Conservation (phyloP, 2,113 vertebrate species). For the Phalacrocorax carbo region DNA sequence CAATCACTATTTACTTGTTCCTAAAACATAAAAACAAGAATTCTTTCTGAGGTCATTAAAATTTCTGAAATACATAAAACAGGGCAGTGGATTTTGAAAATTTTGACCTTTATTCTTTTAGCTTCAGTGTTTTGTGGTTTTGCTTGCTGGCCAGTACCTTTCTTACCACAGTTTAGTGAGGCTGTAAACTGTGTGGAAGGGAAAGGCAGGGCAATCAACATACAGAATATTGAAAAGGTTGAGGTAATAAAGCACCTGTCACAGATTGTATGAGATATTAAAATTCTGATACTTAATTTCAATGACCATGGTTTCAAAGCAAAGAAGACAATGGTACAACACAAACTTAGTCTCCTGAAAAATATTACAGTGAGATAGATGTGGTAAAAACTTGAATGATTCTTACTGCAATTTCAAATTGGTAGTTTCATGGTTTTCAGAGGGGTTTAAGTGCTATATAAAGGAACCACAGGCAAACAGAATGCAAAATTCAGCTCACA, state of each 20-base stretch:
- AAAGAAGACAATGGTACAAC: neutral
- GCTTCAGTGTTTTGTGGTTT: neutral
- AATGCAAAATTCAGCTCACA: neutral
- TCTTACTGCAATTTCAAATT: neutral
- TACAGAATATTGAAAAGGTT: constrained; percentile 46
- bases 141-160: neutral
- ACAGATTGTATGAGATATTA: constrained; percentile 33
- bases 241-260: constrained; percentile 63
- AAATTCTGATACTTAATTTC: constrained; percentile 49
- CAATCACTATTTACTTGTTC: neutral
- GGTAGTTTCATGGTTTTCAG: neutral
- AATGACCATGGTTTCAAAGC: neutral
- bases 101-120: neutral
- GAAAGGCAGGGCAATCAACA: constrained; percentile 39
- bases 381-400: neutral
- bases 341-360: neutral
- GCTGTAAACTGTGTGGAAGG: constrained; percentile 25
- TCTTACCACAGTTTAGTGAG: neutral
- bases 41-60: neutral
- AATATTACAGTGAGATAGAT: neutral
- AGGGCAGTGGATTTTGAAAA: neutral
- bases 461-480: neutral
- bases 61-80: neutral
- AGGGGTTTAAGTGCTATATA: neutral
- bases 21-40: neutral